Base-by-base conservation (phyloP, 2,888 invertebrate genomes). In the Luperina testacea region DNA sequence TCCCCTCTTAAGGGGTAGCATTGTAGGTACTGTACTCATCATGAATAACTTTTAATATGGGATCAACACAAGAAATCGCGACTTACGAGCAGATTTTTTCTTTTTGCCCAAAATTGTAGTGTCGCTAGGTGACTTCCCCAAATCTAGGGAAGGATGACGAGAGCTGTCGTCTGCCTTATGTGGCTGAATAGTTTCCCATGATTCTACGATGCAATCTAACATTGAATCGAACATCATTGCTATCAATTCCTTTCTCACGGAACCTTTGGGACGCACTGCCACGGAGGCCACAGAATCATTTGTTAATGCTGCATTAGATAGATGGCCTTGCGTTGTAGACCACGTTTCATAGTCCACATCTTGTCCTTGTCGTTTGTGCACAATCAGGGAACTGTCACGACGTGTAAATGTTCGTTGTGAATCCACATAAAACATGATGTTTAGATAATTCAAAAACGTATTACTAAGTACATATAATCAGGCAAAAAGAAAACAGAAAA, bases 161-260 rank as follows among this genome's bases (percentile, higher is more conserved):
- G 78, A 75, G 63, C 83, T 88, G 1, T 92, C 92, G n/a, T 92
- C 94, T 7, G 61, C 81, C 80, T 93, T 94, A 9, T 71, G 89
- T 59, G 89, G 88, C 48, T 79, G 81, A 69, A 95, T 94, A 0
- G 92, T 89, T 53, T 94, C 93, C 96, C 96, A 97, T 15, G 95
- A 94, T 42, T 94, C 92, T 20, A 96, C 93, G 57, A 96, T 95
- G 82, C 86, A 89, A 42, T 92, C 92, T 4, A 96, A 87, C 96
- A 96, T 96, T 3, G 96, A 94, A 75, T 96, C 95, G 82, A 95
- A 96, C 80, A 97, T 89, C 86, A 93, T 84, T 24, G 94, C 93
- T 13, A 96, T 91, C 59, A 96, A 84, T 90, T 96, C 96, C 75
- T 91, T 94, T 80, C 92, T 92, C 1, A 95, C 92, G 3, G 94